phyloP scores from a whole-genome alignment of 2,888 invertebrate species.

The Drosophila atroscutellata region DNA sequence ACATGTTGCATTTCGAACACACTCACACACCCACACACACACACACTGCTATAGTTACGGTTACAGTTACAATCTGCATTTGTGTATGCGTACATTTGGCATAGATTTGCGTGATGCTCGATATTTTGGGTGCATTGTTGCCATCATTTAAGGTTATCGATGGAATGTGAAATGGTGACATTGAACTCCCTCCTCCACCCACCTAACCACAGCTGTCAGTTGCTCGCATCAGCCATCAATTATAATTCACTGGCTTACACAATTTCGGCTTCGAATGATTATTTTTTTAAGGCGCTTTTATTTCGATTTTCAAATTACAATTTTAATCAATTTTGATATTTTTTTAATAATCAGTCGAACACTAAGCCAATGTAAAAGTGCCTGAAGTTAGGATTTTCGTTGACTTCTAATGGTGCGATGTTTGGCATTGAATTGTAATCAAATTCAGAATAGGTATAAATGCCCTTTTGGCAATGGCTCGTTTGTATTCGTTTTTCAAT shows the following conservation, averaged over 20 bases:
- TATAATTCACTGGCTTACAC: slow-evolving; percentile 30
- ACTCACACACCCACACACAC: slow-evolving; percentile 30
- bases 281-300: slow-evolving; percentile 19
- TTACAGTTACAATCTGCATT: slow-evolving; percentile 17
- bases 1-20: slow-evolving; percentile 81
- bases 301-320: slow-evolving; percentile 10
- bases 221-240: slow-evolving; percentile 32
- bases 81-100: slow-evolving; percentile 47
- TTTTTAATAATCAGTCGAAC: neutral
- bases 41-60: slow-evolving; percentile 16
- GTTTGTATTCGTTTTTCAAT: neutral
- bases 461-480: neutral
- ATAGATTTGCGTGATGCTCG: slow-evolving; percentile 57
- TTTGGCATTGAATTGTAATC: neutral
- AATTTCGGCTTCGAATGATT: slow-evolving; percentile 29
- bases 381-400: neutral
- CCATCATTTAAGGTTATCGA: slow-evolving; percentile 16
- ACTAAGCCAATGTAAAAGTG: neutral
- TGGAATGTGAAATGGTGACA: neutral
- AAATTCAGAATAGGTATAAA: neutral
- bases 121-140: slow-evolving; percentile 47
- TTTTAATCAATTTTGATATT: slow-evolving; percentile 19
- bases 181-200: neutral
- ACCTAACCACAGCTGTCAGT: slow-evolving; percentile 2
- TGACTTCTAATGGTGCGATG: neutral